A percentile compares a stretch with the other conserved stretches of the same genome.
Conservation (phyloP, 2,888 invertebrate species). For the Eristalinus sepulchralis region DNA sequence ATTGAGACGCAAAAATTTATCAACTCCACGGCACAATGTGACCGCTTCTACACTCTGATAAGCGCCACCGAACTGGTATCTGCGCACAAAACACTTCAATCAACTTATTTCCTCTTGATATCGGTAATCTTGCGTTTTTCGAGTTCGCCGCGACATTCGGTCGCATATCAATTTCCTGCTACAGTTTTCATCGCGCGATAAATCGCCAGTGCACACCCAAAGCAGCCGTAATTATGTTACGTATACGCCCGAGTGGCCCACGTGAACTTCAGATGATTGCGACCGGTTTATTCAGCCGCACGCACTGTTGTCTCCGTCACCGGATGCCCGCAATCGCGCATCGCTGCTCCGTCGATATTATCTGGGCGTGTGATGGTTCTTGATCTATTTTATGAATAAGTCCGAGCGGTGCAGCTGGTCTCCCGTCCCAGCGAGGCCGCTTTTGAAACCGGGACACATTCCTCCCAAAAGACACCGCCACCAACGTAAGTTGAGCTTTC, state of each 20-base stretch:
- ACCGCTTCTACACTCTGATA: neutral
- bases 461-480: neutral
- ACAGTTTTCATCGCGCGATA: neutral
- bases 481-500: conserved; percentile 35
- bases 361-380: conserved; percentile 5
- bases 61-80: neutral
- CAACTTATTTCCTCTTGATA: conserved; percentile 36
- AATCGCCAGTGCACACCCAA: neutral
- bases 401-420: neutral
- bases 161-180: conserved; percentile 39
- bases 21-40: neutral
- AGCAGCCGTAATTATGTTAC: conserved; percentile 44
- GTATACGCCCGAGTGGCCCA: conserved; percentile 69
- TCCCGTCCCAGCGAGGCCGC: conserved; percentile 5
- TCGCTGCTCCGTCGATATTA: conserved; percentile 4
- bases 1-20: neutral
- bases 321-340: neutral
- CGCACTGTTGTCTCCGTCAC: neutral
- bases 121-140: conserved; percentile 16
- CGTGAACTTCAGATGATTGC: conserved; percentile 60
- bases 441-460: neutral
- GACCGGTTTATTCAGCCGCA: neutral
- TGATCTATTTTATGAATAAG: conserved; percentile 60
- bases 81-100: conserved; percentile 18
- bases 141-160: conserved; percentile 2